Percentiles rank a stretch among this genome's conserved stretches.
phyloP scores from a whole-genome alignment of 2,113 vertebrate genomes.

The Silurus meridionalis region DNA sequence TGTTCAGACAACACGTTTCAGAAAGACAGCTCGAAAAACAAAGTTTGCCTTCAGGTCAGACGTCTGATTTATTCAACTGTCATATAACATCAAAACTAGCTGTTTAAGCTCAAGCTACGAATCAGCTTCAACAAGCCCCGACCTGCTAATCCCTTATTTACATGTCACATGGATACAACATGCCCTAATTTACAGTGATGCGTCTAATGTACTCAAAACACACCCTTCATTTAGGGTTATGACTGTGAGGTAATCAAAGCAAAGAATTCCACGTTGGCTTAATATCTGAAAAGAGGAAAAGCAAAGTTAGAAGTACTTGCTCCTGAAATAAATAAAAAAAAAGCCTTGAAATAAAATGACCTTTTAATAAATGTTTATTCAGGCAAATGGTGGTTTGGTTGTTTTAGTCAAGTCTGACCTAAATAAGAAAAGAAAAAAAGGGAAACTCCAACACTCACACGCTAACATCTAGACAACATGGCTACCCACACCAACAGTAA shows the following conservation, averaged over 20 bases:
- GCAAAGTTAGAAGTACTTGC: neutral
- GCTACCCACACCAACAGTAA: too few relatives aligned
- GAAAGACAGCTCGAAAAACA: neutral
- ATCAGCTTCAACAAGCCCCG: neutral
- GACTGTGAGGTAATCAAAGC: neutral
- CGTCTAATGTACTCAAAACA: neutral
- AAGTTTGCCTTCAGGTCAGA: neutral
- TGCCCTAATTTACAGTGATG: neutral
- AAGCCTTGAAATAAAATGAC: neutral
- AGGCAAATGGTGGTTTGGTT: neutral
- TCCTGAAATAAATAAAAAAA: neutral
- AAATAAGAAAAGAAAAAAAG: too few relatives aligned
- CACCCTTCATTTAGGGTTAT: neutral
- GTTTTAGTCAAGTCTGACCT: too few relatives aligned
- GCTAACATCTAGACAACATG: too few relatives aligned
- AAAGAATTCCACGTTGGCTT: neutral
- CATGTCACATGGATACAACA: neutral
- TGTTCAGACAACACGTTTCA: neutral
- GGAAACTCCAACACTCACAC: too few relatives aligned
- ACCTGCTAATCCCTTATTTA: neutral
- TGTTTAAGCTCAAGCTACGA: neutral
- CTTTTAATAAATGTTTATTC: neutral
- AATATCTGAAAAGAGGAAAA: neutral
- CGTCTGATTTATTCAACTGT: neutral
- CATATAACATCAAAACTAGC: neutral